Base-by-base conservation (phyloP, 2,888 invertebrate species). In the Gibbula magus region DNA sequence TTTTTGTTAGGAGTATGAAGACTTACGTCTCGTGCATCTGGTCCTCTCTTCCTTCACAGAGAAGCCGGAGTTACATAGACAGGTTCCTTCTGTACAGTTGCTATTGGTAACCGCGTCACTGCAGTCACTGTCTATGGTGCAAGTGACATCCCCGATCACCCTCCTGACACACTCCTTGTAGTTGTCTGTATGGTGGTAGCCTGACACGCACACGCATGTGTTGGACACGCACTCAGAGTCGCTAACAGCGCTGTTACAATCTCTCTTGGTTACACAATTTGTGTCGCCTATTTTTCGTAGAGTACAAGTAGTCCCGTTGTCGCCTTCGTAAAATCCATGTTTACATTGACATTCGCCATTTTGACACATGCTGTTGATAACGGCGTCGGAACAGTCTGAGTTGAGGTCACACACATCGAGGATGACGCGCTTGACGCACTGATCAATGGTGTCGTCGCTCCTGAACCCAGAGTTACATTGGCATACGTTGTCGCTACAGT, bases 11-110 rank as follows among this genome's bases (percentile, higher is more conserved):
- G 45, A 45, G n/a, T n/a, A n/a, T n/a, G 10, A 45, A 56, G 35
- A 53, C 66, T 56, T 29, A 66, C 83, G 53, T 66, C 22, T 76
- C 0, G 29, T 45, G 53, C 83, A 83, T 13, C 39, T 67, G 16
- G 77, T 75, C 22, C 66, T 75, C 20, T 67, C 53, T 22, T 45
- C 29, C 20, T 52, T 7, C n/a, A 77, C 45, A 77, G 77, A 56
- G 73, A 25, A 83, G n/a, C 84, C 84, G 32, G 77, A 78, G 22
- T 83, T 53, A 79, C 84, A 84, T 2, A 56, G 20, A 35, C 84
- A 84, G 25, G 73, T 79, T 2, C 73, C 78, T 13, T 66, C 25
- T 18, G 80, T 80, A 53, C 84, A 84, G 77, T 80, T 79, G 61
- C 82, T 84, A 67, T 81, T 80, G 66, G 67, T 5, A 29, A 84